Conservation (phyloP, 2,888 invertebrate genomes). For the Lacanobia oleracea region DNA sequence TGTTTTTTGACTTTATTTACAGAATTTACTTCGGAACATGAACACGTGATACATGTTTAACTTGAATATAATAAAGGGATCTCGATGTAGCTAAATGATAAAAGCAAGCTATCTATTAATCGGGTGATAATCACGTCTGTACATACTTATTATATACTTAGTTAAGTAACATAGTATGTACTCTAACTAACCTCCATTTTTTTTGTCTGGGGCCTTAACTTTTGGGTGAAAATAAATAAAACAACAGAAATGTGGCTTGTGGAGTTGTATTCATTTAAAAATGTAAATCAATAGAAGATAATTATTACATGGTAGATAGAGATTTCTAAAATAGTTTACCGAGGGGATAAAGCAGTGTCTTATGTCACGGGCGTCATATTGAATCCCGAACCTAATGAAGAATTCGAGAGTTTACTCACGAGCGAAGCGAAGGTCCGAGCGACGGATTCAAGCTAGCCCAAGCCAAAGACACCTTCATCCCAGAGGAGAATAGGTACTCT, state of each 20-base stretch:
- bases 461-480: no score
- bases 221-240: conserved; percentile 2
- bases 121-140: neutral
- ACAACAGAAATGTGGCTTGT: conserved; percentile 1
- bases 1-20: neutral
- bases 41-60: neutral
- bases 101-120: neutral
- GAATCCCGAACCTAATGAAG: no score
- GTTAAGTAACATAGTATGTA: neutral
- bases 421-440: no score
- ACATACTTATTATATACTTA: neutral
- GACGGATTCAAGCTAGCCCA: no score
- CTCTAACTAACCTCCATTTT: neutral
- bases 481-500: no score
- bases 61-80: no score
- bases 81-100: neutral
- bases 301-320: neutral
- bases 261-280: conserved; percentile 1
- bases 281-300: neutral
- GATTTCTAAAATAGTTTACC: no score
- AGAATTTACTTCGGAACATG: neutral
- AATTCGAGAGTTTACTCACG: no score
- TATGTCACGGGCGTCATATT: no score
- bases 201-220: neutral
- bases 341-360: no score